Percentiles rank a stretch among this genome's conserved stretches.
Evolutionary conservation across 2,797 vertebrate species (phyloP).

Genomic region (Antrozous pallidus): DNA sequence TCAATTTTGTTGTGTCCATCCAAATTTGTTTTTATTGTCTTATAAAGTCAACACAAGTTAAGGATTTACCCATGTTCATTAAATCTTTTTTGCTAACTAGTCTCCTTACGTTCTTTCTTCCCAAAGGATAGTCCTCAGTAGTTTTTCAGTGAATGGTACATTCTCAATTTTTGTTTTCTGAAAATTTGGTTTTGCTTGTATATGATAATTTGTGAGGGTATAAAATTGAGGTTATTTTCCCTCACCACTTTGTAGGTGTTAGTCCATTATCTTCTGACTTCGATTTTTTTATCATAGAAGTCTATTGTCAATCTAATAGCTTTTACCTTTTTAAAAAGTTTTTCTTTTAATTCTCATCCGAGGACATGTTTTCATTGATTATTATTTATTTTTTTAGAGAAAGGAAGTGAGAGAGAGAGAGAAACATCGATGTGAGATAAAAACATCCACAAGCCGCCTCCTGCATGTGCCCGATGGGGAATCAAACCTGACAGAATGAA

Average conservation of each 20-base stretch:
- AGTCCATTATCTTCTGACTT: background rate
- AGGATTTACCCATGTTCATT: background rate
- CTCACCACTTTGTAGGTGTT: background rate
- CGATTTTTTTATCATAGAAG: background rate
- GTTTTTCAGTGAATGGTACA: background rate
- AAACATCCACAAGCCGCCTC: background rate
- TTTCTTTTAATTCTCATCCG: background rate
- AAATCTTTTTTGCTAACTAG: background rate
- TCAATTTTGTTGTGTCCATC: background rate
- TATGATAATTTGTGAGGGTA: background rate
- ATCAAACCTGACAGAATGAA: too few species aligned
- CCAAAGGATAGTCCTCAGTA: background rate
- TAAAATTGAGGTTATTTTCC: background rate
- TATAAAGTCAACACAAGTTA: background rate
- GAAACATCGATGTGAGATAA: background rate
- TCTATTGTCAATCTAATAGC: background rate
- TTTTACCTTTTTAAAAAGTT: background rate
- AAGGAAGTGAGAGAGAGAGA: background rate
- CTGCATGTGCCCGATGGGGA: too few species aligned
- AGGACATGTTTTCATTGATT: background rate
- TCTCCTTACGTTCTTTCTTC: background rate
- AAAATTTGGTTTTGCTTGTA: background rate
- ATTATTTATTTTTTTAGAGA: background rate
- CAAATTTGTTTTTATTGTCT: conserved; percentile 10
- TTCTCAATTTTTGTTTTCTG: background rate